Evolutionary conservation across 2,888 invertebrate genomes (phyloP).

Genomic region (Thecophora atra): DNA sequence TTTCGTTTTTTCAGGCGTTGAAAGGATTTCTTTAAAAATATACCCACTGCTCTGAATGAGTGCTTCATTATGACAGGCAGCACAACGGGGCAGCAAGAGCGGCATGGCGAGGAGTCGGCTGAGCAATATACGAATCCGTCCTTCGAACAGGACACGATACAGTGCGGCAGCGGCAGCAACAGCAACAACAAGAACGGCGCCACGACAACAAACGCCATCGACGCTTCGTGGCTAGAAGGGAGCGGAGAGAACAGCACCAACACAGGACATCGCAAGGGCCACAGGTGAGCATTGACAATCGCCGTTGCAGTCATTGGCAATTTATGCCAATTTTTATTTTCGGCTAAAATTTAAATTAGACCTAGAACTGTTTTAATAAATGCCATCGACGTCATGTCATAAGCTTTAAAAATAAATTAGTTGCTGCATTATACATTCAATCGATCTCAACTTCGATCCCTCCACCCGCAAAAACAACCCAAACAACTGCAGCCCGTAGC

Average conservation of each 20-base stretch:
- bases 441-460: slow-evolving; percentile 25
- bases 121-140: slow-evolving; percentile 58
- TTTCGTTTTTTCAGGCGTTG: neutral
- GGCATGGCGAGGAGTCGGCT: slow-evolving; percentile 43
- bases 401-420: slow-evolving; percentile 15
- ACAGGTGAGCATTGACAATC: slow-evolving; percentile 68
- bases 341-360: too few relatives aligned
- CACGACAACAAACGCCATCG: slow-evolving; percentile 41
- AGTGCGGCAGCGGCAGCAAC: slow-evolving; percentile 44
- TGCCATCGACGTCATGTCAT: neutral
- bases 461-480: slow-evolving; percentile 2
- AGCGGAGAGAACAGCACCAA: slow-evolving; percentile 58
- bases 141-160: slow-evolving; percentile 53
- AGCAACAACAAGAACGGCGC: slow-evolving; percentile 43
- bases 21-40: slow-evolving; percentile 7
- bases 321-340: too few relatives aligned
- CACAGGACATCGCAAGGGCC: slow-evolving; percentile 73
- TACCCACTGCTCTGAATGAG: slow-evolving; percentile 45
- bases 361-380: too few relatives aligned
- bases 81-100: slow-evolving; percentile 45
- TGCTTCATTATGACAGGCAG: slow-evolving; percentile 56
- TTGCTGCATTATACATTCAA: slow-evolving; percentile 13
- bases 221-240: slow-evolving; percentile 56
- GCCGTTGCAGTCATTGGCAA: too few relatives aligned
- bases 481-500: slow-evolving; percentile 4